Evolutionary conservation across 2,113 vertebrate genomes (phyloP).

Genomic region (Hippocampus zosterae): DNA sequence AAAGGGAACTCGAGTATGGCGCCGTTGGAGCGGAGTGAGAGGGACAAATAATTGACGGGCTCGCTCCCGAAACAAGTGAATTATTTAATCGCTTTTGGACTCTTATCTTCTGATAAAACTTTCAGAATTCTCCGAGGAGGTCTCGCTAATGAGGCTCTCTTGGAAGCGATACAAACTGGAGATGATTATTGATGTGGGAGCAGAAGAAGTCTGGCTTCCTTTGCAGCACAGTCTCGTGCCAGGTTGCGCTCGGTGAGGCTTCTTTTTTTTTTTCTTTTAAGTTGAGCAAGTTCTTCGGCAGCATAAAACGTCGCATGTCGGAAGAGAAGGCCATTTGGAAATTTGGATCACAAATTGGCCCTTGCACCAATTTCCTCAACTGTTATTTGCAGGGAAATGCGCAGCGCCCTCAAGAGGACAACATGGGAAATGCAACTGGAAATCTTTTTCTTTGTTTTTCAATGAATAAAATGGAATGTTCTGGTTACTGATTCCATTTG

Average conservation of each 20-base stretch:
- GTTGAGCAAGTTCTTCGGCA: neutral
- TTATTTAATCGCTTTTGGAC: constrained; percentile 64
- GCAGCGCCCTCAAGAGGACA: constrained; percentile 56
- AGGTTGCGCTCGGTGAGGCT: constrained; percentile 23
- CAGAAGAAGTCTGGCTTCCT: constrained; percentile 41
- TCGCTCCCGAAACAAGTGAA: constrained; percentile 55
- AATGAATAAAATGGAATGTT: too few species aligned
- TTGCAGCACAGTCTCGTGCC: constrained; percentile 25
- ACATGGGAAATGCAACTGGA: neutral
- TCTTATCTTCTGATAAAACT: constrained; percentile 40
- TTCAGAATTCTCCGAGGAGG: constrained; percentile 37
- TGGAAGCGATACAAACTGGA: constrained; percentile 57
- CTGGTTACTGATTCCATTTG: too few species aligned
- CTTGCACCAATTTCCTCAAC: constrained; percentile 22
- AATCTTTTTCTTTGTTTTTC: neutral
- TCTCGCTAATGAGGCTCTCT: constrained; percentile 50
- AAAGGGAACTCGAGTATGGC: constrained; percentile 51
- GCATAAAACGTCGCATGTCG: neutral
- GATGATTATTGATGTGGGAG: constrained; percentile 54
- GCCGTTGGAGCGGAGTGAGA: constrained; percentile 45
- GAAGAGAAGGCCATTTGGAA: constrained; percentile 18
- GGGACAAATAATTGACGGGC: constrained; percentile 60
- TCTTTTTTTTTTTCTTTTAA: constrained; percentile 33
- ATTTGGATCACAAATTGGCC: constrained; percentile 43
- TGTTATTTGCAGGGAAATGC: constrained; percentile 12